Conservation (phyloP, 2,113 vertebrate genomes). For the Microcebus jonahi region DNA sequence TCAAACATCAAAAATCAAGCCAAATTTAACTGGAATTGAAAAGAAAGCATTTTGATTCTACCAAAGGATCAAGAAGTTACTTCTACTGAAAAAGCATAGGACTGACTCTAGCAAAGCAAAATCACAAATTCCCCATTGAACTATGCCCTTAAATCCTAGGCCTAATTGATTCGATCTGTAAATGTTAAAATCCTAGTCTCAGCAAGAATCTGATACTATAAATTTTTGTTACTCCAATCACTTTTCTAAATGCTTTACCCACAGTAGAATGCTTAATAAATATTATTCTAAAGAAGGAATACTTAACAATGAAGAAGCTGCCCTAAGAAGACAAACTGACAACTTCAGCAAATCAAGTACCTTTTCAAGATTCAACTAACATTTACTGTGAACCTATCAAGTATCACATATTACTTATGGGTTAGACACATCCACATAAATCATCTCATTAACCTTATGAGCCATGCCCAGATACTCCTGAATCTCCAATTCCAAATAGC, state of each 20-base stretch:
- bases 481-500: not conserved
- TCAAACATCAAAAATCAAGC: conserved; percentile 42
- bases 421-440: not conserved
- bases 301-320: not conserved
- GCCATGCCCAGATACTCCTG: not conserved
- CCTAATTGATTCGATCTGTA: conserved; percentile 3
- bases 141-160: not conserved
- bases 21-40: conserved; percentile 30
- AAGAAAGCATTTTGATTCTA: conserved; percentile 23
- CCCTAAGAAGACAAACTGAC: conserved; percentile 31
- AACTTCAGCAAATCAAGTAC: not conserved
- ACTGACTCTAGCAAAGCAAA: conserved; percentile 34
- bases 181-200: conserved; percentile 1
- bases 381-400: not conserved
- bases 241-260: conserved; percentile 1
- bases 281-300: not conserved
- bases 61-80: not conserved
- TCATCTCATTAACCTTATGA: not conserved
- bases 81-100: conserved; percentile 34
- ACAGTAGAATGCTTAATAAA: conserved; percentile 26
- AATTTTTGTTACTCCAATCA: not conserved
- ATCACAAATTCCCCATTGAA: conserved; percentile 18
- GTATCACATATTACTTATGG: not conserved
- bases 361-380: conserved; percentile 28
- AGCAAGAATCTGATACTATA: conserved; percentile 30